Conservation (phyloP, 2,888 invertebrate genomes). For the Aphodius sticticus region DNA sequence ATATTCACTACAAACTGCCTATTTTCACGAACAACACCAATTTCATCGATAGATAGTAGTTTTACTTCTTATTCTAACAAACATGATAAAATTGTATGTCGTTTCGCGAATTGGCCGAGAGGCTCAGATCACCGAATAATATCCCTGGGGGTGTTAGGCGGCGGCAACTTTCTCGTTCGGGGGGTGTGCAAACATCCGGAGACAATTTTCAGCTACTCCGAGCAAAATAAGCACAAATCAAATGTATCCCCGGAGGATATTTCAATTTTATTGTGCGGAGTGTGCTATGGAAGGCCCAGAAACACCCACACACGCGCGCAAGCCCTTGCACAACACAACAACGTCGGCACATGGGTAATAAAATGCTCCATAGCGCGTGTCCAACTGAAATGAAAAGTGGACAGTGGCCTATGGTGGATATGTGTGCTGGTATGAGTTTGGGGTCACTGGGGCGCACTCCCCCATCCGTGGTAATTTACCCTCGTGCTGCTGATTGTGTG, state of each 20-base stretch:
- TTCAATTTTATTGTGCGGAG: constrained; percentile 21
- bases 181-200: not conserved
- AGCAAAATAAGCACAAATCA: constrained; percentile 25
- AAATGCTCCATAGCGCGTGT: constrained; percentile 13
- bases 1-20: too few species aligned
- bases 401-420: constrained; percentile 9
- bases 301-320: too few species aligned
- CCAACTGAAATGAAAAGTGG: constrained; percentile 11
- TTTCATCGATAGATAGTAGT: not conserved
- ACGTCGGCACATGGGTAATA: constrained; percentile 16
- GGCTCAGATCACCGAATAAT: not conserved
- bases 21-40: too few species aligned
- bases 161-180: not conserved
- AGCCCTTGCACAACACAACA: constrained; percentile 16
- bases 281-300: not conserved
- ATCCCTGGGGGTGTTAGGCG: not conserved
- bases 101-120: not conserved
- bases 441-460: constrained; percentile 17
- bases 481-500: not conserved
- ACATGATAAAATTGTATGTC: not conserved
- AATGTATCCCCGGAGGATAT: constrained; percentile 23
- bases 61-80: not conserved
- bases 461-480: constrained; percentile 13
- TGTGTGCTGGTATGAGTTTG: not conserved
- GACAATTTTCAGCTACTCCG: constrained; percentile 18